phyloP scores from a whole-genome alignment of 2,888 invertebrate genomes.

The Campaea margaritaria region DNA sequence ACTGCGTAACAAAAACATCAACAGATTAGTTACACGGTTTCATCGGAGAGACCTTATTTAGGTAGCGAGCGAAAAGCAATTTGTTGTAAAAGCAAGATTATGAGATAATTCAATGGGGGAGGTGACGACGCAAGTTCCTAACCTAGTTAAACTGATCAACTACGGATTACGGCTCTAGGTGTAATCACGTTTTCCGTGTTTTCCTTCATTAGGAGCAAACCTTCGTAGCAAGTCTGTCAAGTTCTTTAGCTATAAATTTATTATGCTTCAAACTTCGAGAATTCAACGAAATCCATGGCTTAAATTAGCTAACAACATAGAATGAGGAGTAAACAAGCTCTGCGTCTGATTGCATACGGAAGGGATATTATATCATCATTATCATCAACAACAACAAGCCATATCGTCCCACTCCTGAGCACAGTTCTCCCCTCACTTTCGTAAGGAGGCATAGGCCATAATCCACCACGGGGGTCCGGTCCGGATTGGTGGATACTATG shows the following conservation, averaged over 20 bases:
- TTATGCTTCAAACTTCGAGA: too few species aligned
- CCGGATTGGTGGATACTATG: too few species aligned
- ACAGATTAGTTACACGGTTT: slow-evolving; percentile 53
- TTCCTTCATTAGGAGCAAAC: slow-evolving; percentile 13
- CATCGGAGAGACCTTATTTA: slow-evolving; percentile 45
- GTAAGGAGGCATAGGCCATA: too few species aligned
- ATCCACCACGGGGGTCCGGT: too few species aligned
- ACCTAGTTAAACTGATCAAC: slow-evolving; percentile 46
- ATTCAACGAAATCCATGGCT: too few species aligned
- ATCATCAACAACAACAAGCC: too few species aligned
- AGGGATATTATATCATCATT: too few species aligned
- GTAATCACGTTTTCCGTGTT: slow-evolving; percentile 34
- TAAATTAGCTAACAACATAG: too few species aligned
- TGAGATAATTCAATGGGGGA: slow-evolving; percentile 46
- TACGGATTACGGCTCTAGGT: slow-evolving; percentile 29
- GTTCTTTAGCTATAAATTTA: neutral
- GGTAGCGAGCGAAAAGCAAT: slow-evolving; percentile 45
- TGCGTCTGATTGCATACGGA: too few species aligned
- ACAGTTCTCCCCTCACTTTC: too few species aligned
- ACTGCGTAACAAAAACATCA: slow-evolving; percentile 42
- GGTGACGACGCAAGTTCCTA: slow-evolving; percentile 41
- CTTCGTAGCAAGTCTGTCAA: neutral
- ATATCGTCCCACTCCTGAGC: too few species aligned
- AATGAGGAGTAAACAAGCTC: too few species aligned
- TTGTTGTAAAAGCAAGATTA: slow-evolving; percentile 49